Evolutionary conservation across 1,140 invertebrate species (phyloP).

Genomic region (Latrodectus geometricus): DNA sequence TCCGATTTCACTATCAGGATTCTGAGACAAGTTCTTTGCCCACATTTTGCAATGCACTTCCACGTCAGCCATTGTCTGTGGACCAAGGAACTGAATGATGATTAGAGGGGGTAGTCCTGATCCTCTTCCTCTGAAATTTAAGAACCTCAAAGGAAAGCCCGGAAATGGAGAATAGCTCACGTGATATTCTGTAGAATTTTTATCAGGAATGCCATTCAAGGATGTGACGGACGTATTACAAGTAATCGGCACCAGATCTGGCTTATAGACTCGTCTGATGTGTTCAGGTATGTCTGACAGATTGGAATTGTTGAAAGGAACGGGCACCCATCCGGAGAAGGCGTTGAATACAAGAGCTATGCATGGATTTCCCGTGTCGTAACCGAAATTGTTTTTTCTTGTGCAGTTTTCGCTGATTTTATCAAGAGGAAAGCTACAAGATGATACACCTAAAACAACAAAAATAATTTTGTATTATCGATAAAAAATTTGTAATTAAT

Average conservation of each 20-base stretch:
- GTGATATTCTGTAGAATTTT: not conserved
- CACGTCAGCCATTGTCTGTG: slow-evolving; percentile 30
- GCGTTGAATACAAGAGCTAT: slow-evolving; percentile 47
- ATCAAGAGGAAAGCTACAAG: slow-evolving; percentile 49
- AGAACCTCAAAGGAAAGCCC: slow-evolving; percentile 42
- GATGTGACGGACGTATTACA: slow-evolving; percentile 20
- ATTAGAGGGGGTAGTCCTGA: slow-evolving; percentile 39
- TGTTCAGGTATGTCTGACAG: not conserved
- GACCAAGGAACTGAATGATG: slow-evolving; percentile 48
- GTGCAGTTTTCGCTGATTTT: slow-evolving; percentile 54
- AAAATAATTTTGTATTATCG: not conserved
- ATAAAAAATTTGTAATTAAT: no score
- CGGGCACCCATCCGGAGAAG: slow-evolving; percentile 32
- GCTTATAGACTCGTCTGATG: not conserved
- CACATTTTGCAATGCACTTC: slow-evolving; percentile 44
- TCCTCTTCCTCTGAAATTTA: not conserved
- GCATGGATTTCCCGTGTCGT: slow-evolving; percentile 52
- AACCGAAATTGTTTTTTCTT: slow-evolving; percentile 44
- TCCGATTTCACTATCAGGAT: slow-evolving; percentile 10
- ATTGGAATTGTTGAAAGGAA: slow-evolving; percentile 30
- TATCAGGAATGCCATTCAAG: not conserved
- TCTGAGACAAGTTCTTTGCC: slow-evolving; percentile 43
- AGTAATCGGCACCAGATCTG: slow-evolving; percentile 13
- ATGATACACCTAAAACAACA: slow-evolving; percentile 18
- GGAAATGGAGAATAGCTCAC: slow-evolving; percentile 50